Percentiles rank a stretch among this genome's conserved stretches.
phyloP scores from a whole-genome alignment of 1,140 invertebrate species.

The Drosophila punjabiensis region DNA sequence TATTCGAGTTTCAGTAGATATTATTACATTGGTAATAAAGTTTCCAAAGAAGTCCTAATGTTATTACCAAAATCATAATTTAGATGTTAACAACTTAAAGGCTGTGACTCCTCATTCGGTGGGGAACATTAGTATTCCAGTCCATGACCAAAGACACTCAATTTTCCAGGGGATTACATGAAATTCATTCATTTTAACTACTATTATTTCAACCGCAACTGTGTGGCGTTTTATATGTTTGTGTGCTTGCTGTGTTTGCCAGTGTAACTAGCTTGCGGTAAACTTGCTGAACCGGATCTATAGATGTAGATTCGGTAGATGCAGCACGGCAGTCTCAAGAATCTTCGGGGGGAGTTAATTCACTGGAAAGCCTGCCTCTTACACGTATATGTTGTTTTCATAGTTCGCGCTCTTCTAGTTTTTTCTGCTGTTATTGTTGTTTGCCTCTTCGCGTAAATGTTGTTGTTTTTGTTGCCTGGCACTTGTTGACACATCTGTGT shows the following conservation, averaged over 20 bases:
- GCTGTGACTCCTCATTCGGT: not conserved
- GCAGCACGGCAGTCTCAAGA: conserved; percentile 61
- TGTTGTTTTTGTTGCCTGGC: conserved; percentile 42
- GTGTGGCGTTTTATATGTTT: conserved; percentile 7
- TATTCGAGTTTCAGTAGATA: not conserved
- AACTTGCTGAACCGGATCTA: conserved; percentile 82
- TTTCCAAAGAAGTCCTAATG: no score
- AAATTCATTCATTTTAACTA: conserved; percentile 8
- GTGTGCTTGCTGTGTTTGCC: conserved; percentile 17
- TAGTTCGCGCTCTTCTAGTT: conserved; percentile 16
- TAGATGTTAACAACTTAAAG: conserved; percentile 11
- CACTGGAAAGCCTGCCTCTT: conserved; percentile 62
- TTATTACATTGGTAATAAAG: conserved; percentile 13
- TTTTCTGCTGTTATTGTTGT: conserved; percentile 18
- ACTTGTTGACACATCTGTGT: conserved; percentile 78
- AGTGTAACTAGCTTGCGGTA: conserved; percentile 82
- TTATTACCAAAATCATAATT: conserved; percentile 24
- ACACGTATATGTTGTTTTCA: conserved; percentile 29
- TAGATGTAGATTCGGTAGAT: conserved; percentile 68
- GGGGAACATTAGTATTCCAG: conserved; percentile 17
- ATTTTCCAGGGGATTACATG: conserved; percentile 5
- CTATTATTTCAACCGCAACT: conserved; percentile 29
- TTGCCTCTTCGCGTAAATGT: conserved; percentile 9
- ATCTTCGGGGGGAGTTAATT: conserved; percentile 73
- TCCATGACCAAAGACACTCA: not conserved